Percentiles rank a stretch among this genome's conserved stretches.
These are phyloP conservation scores for Psococerastis gibbosa DNA, from an alignment of 2,888 invertebrate genomes.

Conservation along the genomic window DNA sequence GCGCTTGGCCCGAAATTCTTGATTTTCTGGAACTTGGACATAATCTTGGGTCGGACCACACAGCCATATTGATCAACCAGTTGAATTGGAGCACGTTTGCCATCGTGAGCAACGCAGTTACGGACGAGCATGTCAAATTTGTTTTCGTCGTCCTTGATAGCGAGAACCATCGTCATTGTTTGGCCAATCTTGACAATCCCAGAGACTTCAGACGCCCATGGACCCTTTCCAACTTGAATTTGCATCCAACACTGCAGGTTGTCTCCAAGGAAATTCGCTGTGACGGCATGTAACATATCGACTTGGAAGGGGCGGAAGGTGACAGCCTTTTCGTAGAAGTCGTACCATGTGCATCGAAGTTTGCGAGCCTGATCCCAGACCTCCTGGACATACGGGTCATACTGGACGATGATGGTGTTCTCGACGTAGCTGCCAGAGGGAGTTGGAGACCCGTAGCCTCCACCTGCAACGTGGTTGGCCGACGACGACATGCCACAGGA, in stretches of 20 bases:
- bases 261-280: constrained; percentile 88
- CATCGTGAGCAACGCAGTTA: constrained; percentile 88
- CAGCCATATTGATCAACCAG: constrained; percentile 86
- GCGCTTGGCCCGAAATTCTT: constrained; percentile 91
- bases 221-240: constrained; percentile 89
- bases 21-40: constrained; percentile 84
- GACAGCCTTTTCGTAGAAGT: constrained; percentile 87
- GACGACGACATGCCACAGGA: constrained; percentile 88
- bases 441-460: constrained; percentile 63
- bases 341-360: constrained; percentile 86
- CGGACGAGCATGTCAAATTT: constrained; percentile 91
- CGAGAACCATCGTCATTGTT: constrained; percentile 92
- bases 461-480: constrained; percentile 68
- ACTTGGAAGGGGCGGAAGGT: constrained; percentile 91
- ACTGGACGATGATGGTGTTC: constrained; percentile 87
- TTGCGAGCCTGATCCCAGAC: constrained; percentile 92
- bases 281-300: constrained; percentile 86
- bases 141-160: constrained; percentile 88
- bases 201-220: constrained; percentile 93
- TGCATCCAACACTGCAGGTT: constrained; percentile 96
- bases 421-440: constrained; percentile 87
- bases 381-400: constrained; percentile 86
- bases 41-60: constrained; percentile 82
- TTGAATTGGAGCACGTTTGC: constrained; percentile 82
- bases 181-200: constrained; percentile 92